Percentiles rank a stretch among this genome's conserved stretches.
These are phyloP conservation scores for Ochotona princeps DNA, from an alignment of 2,113 vertebrate genomes.

Conservation along the genomic window DNA sequence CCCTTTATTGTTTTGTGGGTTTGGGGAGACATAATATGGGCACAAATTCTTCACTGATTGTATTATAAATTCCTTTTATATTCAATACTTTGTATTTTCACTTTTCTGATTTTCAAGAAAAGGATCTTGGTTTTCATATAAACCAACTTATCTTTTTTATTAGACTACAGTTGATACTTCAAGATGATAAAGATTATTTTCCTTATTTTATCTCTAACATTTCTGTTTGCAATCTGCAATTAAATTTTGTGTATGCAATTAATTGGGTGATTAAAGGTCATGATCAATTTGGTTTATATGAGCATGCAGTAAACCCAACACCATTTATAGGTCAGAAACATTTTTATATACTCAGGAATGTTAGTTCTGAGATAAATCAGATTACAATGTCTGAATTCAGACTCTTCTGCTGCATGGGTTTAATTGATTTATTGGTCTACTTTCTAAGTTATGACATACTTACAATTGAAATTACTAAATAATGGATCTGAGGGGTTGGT, in stretches of 20 bases:
- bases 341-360: background rate
- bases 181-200: background rate
- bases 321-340: background rate
- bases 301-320: background rate
- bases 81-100: background rate
- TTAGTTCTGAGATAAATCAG: background rate
- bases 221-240: background rate
- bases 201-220: background rate
- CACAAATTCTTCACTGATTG: background rate
- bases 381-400: background rate
- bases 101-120: conserved; percentile 5
- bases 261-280: background rate
- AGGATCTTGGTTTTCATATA: background rate
- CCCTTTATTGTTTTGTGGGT: background rate
- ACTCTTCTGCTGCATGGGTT: background rate
- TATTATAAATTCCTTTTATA: background rate
- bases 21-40: background rate
- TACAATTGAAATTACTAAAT: background rate
- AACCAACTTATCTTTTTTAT: background rate
- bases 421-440: background rate
- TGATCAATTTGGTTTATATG: background rate
- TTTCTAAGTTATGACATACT: background rate
- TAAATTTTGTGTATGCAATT: background rate
- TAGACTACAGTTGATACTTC: background rate
- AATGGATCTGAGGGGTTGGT: background rate